A percentile compares a stretch with the other conserved stretches of the same genome.
phyloP scores from a whole-genome alignment of 2,888 invertebrate genomes.

The Heliconius cydno region DNA sequence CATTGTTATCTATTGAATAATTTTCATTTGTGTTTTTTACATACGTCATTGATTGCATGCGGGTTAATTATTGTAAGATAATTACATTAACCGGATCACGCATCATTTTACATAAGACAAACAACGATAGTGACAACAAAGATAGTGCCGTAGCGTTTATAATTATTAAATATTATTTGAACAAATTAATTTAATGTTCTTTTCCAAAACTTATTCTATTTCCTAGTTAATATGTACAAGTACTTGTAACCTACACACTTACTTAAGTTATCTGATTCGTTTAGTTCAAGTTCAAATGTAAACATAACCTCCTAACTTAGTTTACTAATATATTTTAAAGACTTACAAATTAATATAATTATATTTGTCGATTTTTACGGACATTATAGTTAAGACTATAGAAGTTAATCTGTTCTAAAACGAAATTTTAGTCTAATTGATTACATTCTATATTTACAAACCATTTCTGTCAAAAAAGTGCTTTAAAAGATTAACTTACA shows the following conservation, averaged over 20 bases:
- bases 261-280: neutral
- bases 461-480: neutral
- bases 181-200: neutral
- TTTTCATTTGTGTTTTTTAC: constrained; percentile 7
- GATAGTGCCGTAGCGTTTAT: neutral
- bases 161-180: neutral
- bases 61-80: neutral
- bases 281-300: neutral
- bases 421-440: neutral
- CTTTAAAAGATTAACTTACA: neutral
- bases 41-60: constrained; percentile 11
- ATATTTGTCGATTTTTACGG: neutral
- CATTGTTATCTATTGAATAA: constrained; percentile 10
- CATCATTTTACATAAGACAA: neutral
- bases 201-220: neutral
- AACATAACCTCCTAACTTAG: constrained; percentile 4
- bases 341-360: neutral
- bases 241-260: neutral
- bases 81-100: constrained; percentile 14
- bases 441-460: neutral
- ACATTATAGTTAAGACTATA: neutral
- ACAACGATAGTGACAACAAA: neutral
- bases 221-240: neutral
- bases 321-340: neutral
- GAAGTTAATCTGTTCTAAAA: neutral